phyloP scores from a whole-genome alignment of 2,888 invertebrate genomes.

The Drosophila birchii region DNA sequence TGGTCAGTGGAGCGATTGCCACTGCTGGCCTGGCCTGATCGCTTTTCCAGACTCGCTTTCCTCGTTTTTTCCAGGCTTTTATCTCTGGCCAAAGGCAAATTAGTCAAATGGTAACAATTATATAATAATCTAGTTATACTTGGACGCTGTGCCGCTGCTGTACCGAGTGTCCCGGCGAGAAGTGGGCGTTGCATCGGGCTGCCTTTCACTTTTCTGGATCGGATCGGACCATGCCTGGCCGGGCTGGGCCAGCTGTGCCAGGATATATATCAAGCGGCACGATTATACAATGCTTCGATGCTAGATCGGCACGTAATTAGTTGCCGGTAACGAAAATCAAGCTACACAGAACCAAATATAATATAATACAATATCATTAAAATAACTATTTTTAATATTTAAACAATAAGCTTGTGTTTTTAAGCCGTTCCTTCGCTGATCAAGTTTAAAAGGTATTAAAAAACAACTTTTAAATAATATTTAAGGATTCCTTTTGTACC shows the following conservation, averaged over 20 bases:
- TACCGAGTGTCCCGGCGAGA: slow-evolving; percentile 45
- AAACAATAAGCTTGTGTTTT: not conserved
- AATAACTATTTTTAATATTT: not conserved
- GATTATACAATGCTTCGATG: slow-evolving; percentile 60
- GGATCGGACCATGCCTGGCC: slow-evolving; percentile 1
- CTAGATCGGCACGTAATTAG: slow-evolving; percentile 39
- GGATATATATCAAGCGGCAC: slow-evolving; percentile 58
- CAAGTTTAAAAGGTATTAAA: not conserved
- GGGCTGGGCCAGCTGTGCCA: slow-evolving; percentile 32
- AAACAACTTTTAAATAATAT: not conserved
- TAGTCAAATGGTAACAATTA: slow-evolving; percentile 64
- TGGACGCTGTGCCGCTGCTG: slow-evolving; percentile 8
- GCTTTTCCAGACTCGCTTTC: slow-evolving; percentile 29
- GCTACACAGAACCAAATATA: slow-evolving; percentile 5
- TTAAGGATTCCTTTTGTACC: not conserved
- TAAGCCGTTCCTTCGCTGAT: accelerated
- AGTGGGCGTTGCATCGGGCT: slow-evolving; percentile 70
- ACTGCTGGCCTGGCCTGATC: slow-evolving; percentile 15
- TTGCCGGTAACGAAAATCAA: slow-evolving; percentile 4
- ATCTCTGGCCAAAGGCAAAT: slow-evolving; percentile 55
- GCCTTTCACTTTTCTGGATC: slow-evolving; percentile 67
- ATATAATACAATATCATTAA: not conserved
- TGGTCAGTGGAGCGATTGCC: slow-evolving; percentile 72
- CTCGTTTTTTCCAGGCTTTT: slow-evolving; percentile 22
- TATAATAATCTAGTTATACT: slow-evolving; percentile 64